Evolutionary conservation across 1,140 invertebrate genomes (phyloP).

Genomic region (Sminthurinus signatus): DNA sequence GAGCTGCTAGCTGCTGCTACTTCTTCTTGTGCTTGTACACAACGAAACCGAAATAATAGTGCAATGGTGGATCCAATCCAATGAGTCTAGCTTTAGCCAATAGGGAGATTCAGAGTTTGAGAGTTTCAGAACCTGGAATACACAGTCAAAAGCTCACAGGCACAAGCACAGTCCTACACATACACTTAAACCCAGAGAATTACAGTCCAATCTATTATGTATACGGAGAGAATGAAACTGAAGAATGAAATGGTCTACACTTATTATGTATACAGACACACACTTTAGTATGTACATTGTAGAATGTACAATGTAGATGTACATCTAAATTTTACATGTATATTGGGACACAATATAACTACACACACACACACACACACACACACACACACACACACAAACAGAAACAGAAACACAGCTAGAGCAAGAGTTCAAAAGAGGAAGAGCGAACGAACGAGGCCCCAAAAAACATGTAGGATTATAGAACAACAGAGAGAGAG

Average conservation of each 20-base stretch:
- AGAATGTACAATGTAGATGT: too few relatives aligned
- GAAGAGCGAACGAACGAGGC: neutral
- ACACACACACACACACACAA: slow-evolving; percentile 1
- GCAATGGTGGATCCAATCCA: slow-evolving; percentile 12
- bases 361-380: neutral
- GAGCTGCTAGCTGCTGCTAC: too few relatives aligned
- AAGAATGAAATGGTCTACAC: too few relatives aligned
- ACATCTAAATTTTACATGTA: too few relatives aligned
- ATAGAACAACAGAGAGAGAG: too few relatives aligned
- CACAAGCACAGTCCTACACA: neutral
- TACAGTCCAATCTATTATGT: too few relatives aligned
- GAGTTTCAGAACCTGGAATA: neutral
- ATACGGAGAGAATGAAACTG: too few relatives aligned
- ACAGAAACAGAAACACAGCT: slow-evolving; percentile 1
- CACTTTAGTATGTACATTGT: too few relatives aligned
- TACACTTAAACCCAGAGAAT: neutral
- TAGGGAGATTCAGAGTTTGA: too few relatives aligned
- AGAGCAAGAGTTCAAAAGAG: neutral
- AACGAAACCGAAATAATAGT: slow-evolving; percentile 13
- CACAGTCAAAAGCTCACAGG: neutral
- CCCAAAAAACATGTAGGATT: neutral
- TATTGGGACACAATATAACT: too few relatives aligned
- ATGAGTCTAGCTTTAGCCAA: slow-evolving; percentile 11
- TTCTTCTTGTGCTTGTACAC: slow-evolving; percentile 10
- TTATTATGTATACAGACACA: too few relatives aligned